Conservation (phyloP, 2,888 invertebrate species). For the Aquatica leii region DNA sequence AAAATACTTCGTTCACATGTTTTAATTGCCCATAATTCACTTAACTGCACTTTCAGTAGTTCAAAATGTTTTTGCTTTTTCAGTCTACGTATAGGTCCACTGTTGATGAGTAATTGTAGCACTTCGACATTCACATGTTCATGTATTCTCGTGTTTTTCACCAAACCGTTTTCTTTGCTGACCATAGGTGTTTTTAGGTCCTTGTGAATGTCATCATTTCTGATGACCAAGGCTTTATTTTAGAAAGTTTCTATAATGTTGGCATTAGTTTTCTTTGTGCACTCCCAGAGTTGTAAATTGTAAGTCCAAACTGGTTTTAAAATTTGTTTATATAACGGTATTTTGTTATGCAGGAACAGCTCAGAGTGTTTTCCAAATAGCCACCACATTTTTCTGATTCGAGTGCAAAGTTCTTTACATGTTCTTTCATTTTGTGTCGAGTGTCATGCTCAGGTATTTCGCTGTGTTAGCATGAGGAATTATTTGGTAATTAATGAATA, state of each 20-base stretch:
- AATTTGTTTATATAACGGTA: slow-evolving; percentile 17
- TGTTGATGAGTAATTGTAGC: slow-evolving; percentile 13
- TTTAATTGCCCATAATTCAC: neutral
- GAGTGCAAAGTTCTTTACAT: neutral
- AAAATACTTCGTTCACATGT: slow-evolving; percentile 15
- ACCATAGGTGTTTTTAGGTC: slow-evolving; percentile 10
- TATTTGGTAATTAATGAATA: slow-evolving; percentile 25
- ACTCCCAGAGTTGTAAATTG: slow-evolving; percentile 8
- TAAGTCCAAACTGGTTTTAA: slow-evolving; percentile 16
- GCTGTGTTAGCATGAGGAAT: slow-evolving; percentile 27
- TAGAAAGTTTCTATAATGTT: slow-evolving; percentile 14
- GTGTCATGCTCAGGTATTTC: slow-evolving; percentile 42
- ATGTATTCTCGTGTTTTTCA: slow-evolving; percentile 15
- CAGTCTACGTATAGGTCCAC: neutral
- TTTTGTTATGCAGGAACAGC: slow-evolving; percentile 7
- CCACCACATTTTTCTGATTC: slow-evolving; percentile 19
- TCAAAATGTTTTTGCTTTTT: neutral
- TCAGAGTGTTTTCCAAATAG: slow-evolving; percentile 17
- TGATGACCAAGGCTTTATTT: slow-evolving; percentile 15
- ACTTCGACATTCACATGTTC: slow-evolving; percentile 13
- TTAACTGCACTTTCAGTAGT: slow-evolving; percentile 4
- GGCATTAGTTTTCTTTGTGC: slow-evolving; percentile 12
- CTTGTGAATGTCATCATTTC: slow-evolving; percentile 18
- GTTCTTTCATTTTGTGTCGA: slow-evolving; percentile 34
- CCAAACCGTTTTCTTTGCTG: slow-evolving; percentile 6